Evolutionary conservation across 2,113 vertebrate species (phyloP), one percentile per base, ranked within the genome.

Genomic region (Odontesthes bonariensis): DNA sequence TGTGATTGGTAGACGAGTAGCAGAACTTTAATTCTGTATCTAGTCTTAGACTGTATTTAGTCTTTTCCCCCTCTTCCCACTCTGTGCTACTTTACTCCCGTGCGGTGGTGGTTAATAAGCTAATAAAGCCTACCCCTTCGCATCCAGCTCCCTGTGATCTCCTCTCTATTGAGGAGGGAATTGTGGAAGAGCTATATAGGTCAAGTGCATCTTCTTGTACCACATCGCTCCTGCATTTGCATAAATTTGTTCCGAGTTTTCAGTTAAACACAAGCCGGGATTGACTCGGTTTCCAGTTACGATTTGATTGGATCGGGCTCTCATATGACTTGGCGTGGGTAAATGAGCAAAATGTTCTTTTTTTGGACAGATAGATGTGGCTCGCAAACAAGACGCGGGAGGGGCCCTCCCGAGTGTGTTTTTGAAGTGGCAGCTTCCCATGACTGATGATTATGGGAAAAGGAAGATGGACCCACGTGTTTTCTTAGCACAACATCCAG

Each of bases 151-250:
- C 77, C 88, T 86, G 38, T 89, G 86, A 88, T 90, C 86, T 84
- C 78, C 78, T 81, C 69, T 85, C 77, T 70, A 38, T 69, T 73
- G 71, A 65, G 73, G 72, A 84, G 84, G 76, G 79, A 87, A 79
- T 69, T 72, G 76, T 78, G 69, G 77, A 87, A 66, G 73, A 78
- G 86, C 66, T 90, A 92, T 91, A 83, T 91, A 89, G 90, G 91
- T 91, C 92, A 92, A 91, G 90, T 76, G 87, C 79, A 82, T 86
- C 90, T 84, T 79, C 85, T 88, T 65, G 65, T 71, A 61, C 66
- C 52, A 75, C 81, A 75, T 79, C 81, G 52, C 73, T 75, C 57
- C 47, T 22, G 19, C 68, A 86, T 92, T 90, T 90, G 86, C 89
- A 91, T 92, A 87, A 88, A 90, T 86, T 83, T 33, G 44, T 69